Evolutionary conservation across 2,797 vertebrate species (phyloP).

Genomic region (Myoxocephalus aenaeus): DNA sequence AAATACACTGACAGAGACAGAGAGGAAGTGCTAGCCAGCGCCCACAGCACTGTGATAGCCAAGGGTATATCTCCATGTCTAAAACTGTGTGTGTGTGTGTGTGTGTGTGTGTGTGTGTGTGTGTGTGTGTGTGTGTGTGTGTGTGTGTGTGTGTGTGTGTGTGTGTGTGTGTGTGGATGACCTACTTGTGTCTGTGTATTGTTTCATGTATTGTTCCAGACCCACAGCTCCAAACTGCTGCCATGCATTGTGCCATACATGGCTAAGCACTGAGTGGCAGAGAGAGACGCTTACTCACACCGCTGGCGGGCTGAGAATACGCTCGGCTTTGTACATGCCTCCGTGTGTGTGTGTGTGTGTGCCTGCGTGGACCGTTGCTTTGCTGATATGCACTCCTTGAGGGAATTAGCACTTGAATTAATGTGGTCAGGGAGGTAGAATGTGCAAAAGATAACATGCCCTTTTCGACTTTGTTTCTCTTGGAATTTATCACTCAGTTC

Average conservation of each 20-base stretch:
- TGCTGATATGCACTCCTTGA: slow-evolving; percentile 51
- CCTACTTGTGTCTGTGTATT: slow-evolving; percentile 67
- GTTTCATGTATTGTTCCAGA: slow-evolving; percentile 64
- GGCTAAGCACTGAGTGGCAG: slow-evolving; percentile 61
- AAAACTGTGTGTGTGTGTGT: background rate
- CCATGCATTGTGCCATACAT: slow-evolving; percentile 51
- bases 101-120: slow-evolving; percentile 10
- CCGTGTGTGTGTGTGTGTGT: slow-evolving; percentile 11
- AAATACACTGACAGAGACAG: slow-evolving; percentile 33
- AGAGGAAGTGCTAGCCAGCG: slow-evolving; percentile 2
- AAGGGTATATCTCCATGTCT: slow-evolving; percentile 28
- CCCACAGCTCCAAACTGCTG: slow-evolving; percentile 54
- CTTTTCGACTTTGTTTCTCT: slow-evolving; percentile 64
- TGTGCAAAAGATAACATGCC: slow-evolving; percentile 57
- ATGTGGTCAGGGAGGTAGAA: slow-evolving; percentile 54
- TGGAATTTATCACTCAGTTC: slow-evolving; percentile 55
- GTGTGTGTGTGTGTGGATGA: slow-evolving; percentile 34
- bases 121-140: slow-evolving; percentile 50
- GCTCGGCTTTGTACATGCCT: slow-evolving; percentile 41
- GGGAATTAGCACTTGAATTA: slow-evolving; percentile 64
- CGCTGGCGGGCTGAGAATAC: slow-evolving; percentile 55
- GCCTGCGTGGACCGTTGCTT: slow-evolving; percentile 39
- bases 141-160: slow-evolving; percentile 1
- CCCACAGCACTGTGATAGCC: slow-evolving; percentile 7
- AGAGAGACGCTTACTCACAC: slow-evolving; percentile 63